Evolutionary conservation across 1,140 invertebrate species (phyloP), one percentile per base, ranked within the genome.

Genomic region (Ostrea edulis): DNA sequence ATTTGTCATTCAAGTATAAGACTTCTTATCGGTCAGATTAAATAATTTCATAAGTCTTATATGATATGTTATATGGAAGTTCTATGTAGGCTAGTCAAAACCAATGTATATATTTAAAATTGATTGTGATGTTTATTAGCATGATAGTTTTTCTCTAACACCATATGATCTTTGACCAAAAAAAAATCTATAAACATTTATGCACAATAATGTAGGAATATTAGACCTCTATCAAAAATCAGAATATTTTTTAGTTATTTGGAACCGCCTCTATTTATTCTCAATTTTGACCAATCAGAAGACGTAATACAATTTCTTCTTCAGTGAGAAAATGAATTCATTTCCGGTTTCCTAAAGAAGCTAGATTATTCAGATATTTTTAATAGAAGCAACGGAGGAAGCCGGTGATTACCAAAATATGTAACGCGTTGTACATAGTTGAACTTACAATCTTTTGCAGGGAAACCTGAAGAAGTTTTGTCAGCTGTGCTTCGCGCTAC

Each of bases 291-390:
- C 68, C 68, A 77, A 77, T 77, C 68, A 77, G 22, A 35, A 35
- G 14, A 14, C 14, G 14, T 25, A 9, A 4, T 29, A 77, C 22
- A 77, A 29, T 77, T 77, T 77, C 58, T 17, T 62, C 68, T 77
- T 35, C 29, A 35, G 11, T 4, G 11, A 77, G 68, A 77, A 77
- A 77, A 77, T 77, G 68, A 14, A 77, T 77, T 77, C 68, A 77
- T 77, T 77, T 77, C 68, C 68, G 68, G 68, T 77, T 77, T 77
- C 68, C 68, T 29, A 77, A 77, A 77, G 25, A 77, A 77, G 68
- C 25, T 68, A 14, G 29, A 77, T 77, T 29, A 29, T 77, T 77
- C 25, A 29, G 25, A 77, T 35, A 77, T 77, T 77, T 62, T 14
- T 25, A 35, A 35, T 29, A 2, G 8, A 77, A 25, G 29, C 14